Evolutionary conservation across 1,140 invertebrate genomes (phyloP), one percentile per base, ranked within the genome.

Genomic region (Drosophila sechellia): DNA sequence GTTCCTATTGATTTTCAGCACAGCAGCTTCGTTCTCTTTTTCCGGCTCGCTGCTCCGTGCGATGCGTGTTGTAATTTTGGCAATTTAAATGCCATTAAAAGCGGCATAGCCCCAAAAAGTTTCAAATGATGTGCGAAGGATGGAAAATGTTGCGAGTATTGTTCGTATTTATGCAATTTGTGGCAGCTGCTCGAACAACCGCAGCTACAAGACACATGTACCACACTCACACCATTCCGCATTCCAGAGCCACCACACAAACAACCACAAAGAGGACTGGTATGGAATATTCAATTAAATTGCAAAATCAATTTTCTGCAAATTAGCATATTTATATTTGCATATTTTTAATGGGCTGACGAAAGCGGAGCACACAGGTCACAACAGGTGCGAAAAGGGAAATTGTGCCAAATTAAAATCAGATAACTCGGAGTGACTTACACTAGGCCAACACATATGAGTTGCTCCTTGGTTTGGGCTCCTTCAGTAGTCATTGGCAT

Each of bases 291-390:
- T 84, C 84, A 89, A 89, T 89, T 89, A 89, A 89, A 89, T 80
- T 74, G 80, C 84, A 77, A 89, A 89, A 89, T 89, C 84, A 89
- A 89, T 89, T 89, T 89, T 73, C 79, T 58, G 60, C 63, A 86
- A 87, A 89, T 89, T 89, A 84, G 79, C 84, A 89, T 89, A 89
- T 89, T 89, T 80, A 77, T 83, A 90, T 87, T 89, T 84, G 76
- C 79, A 84, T 89, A 89, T 72, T 66, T 81, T 77, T 68, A 79
- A 86, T 74, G 50, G 43, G 17, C 39, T 25, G 68, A 20, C 17
- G 20, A 52, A 35, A 46, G 0, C 10, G 8, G 43, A 27, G 37
- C 42, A n/a, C 42, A n/a, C 20, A 13, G 83, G 81, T 79, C 79
- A 76, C 72, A 89, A 89, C 79, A 89, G 84, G 84, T 89, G 84